These are phyloP conservation scores for Syngnathus acus DNA, from an alignment of 2,797 vertebrate genomes.

Conservation along the genomic window DNA sequence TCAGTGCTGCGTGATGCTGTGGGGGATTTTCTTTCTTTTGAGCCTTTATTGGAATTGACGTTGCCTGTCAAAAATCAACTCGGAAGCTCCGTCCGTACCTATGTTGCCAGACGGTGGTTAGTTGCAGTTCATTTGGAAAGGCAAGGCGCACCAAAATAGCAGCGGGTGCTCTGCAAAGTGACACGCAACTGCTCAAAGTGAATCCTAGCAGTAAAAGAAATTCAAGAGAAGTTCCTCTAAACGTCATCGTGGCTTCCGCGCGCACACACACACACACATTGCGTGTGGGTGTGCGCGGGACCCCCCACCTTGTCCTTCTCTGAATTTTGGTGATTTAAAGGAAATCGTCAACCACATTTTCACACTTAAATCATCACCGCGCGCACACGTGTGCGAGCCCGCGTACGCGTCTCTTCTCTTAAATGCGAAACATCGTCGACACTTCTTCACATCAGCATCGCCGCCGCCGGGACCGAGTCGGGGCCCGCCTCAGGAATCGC, in stretches of 20 bases:
- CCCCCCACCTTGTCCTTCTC: conserved; percentile 51
- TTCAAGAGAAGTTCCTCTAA: background rate
- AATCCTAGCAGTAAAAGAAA: background rate
- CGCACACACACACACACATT: background rate
- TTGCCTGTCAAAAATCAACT: background rate
- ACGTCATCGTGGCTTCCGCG: background rate
- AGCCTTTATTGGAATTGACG: background rate
- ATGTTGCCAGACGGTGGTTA: no score
- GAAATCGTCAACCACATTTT: conserved; percentile 63
- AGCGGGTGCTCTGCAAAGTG: background rate
- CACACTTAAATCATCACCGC: conserved; percentile 54
- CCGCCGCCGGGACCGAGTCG: background rate
- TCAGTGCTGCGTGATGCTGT: background rate
- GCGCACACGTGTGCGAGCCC: conserved; percentile 14
- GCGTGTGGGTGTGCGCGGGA: conserved; percentile 19
- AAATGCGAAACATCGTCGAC: conserved; percentile 27
- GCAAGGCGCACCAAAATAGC: no score
- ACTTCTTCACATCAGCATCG: background rate
- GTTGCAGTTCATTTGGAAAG: no score
- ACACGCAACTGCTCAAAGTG: background rate
- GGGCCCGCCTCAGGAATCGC: background rate
- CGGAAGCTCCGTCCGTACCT: no score
- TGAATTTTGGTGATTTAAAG: conserved; percentile 63
- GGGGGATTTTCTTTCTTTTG: no score
- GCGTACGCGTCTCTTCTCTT: conserved; percentile 22